phyloP scores from a whole-genome alignment of 2,888 invertebrate genomes.

The Pycnomerus fuliginosus region DNA sequence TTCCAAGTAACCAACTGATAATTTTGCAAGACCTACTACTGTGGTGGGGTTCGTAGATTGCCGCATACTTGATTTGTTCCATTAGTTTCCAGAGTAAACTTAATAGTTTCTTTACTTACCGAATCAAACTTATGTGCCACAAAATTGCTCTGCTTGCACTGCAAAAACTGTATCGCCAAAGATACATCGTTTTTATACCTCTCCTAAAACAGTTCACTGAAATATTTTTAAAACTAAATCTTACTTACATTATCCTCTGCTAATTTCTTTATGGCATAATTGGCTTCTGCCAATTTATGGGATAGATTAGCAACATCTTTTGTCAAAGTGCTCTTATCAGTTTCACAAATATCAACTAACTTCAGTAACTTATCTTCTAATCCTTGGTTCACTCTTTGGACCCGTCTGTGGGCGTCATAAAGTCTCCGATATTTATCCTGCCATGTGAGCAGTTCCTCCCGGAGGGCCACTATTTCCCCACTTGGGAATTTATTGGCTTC shows the following conservation, averaged over 20 bases:
- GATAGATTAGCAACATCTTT: slow-evolving; percentile 85
- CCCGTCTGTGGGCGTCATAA: slow-evolving; percentile 88
- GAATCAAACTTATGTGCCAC: slow-evolving; percentile 87
- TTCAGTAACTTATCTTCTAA: slow-evolving; percentile 91
- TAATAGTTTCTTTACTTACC: slow-evolving; percentile 70
- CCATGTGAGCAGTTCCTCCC: slow-evolving; percentile 83
- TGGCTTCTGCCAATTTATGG: slow-evolving; percentile 80
- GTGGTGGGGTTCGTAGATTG: too few relatives aligned
- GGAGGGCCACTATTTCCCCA: slow-evolving; percentile 73
- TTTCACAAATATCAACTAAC: slow-evolving; percentile 89
- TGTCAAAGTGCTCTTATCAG: slow-evolving; percentile 82
- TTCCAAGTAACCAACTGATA: too few relatives aligned
- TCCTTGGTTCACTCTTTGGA: slow-evolving; percentile 92
- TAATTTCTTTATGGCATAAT: slow-evolving; percentile 78
- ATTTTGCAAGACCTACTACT: too few relatives aligned
- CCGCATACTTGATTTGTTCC: neutral
- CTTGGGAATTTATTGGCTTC: slow-evolving; percentile 59
- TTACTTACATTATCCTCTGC: slow-evolving; percentile 80
- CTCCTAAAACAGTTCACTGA: slow-evolving; percentile 76
- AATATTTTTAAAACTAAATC: slow-evolving; percentile 10
- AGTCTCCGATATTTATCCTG: slow-evolving; percentile 92
- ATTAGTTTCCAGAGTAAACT: too few relatives aligned
- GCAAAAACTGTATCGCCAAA: slow-evolving; percentile 88
- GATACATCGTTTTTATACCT: slow-evolving; percentile 92
- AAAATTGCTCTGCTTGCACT: slow-evolving; percentile 94